phyloP scores from a whole-genome alignment of 1,140 invertebrate species.

The Diorhabda elongata region DNA sequence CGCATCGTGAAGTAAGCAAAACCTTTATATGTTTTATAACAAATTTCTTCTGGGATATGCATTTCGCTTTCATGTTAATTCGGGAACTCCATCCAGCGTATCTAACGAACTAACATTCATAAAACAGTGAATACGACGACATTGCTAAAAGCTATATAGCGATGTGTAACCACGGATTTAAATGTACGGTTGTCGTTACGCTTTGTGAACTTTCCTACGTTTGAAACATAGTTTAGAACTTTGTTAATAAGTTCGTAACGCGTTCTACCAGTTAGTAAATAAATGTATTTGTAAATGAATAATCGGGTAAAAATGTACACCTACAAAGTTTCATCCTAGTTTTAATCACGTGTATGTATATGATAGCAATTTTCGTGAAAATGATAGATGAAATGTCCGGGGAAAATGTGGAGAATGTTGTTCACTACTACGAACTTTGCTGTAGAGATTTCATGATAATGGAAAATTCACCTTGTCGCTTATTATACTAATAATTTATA shows the following conservation, averaged over 20 bases:
- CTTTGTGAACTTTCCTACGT: not conserved
- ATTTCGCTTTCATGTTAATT: no score
- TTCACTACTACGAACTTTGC: not conserved
- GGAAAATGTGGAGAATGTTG: not conserved
- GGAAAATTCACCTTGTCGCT: not conserved
- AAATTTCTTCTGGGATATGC: no score
- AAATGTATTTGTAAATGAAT: not conserved
- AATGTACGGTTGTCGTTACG: not conserved
- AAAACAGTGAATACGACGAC: not conserved
- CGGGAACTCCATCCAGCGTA: no score
- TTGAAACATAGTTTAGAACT: slow-evolving; percentile 1
- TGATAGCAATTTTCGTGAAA: not conserved
- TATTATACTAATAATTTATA: not conserved
- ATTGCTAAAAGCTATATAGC: not conserved
- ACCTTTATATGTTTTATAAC: no score
- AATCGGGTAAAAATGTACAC: not conserved
- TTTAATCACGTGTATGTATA: not conserved
- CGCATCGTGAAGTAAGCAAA: no score
- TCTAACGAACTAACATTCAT: not conserved
- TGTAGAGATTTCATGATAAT: not conserved
- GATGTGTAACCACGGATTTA: not conserved
- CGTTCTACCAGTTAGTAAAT: not conserved
- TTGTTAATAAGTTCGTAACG: not conserved
- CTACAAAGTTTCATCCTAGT: not conserved
- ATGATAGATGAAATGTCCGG: not conserved